phyloP scores from a whole-genome alignment of 2,888 invertebrate species.

The Dasypogon diadema region DNA sequence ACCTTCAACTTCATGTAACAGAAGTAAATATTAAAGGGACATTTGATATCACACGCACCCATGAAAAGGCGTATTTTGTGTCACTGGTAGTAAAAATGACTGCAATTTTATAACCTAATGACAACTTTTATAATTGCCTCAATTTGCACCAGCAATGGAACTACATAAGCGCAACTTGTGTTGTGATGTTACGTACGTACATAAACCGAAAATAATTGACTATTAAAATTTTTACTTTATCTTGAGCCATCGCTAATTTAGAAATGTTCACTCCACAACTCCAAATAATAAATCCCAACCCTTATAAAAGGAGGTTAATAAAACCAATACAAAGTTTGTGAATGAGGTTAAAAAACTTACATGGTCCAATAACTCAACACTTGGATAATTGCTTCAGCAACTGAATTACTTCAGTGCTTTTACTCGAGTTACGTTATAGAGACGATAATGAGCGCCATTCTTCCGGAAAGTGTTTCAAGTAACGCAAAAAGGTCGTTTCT shows the following conservation, averaged over 20 bases:
- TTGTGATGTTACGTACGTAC: no score
- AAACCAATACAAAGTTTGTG: not conserved
- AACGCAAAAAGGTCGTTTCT: slow-evolving; percentile 9
- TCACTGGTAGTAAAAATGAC: not conserved
- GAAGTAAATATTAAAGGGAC: not conserved
- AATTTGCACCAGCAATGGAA: no score
- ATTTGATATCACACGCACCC: not conserved
- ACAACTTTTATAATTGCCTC: no score
- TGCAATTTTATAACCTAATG: no score
- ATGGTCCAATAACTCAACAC: slow-evolving; percentile 35
- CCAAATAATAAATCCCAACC: not conserved
- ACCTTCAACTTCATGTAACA: slow-evolving; percentile 36
- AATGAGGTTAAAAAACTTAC: slow-evolving; percentile 46
- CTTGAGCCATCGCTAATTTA: no score
- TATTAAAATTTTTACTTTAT: no score
- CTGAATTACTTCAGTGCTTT: slow-evolving; percentile 39
- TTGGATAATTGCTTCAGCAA: slow-evolving; percentile 31
- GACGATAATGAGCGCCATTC: slow-evolving; percentile 27
- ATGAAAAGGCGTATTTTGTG: not conserved
- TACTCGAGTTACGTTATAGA: slow-evolving; percentile 36
- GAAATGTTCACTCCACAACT: not conserved
- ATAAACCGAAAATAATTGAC: no score
- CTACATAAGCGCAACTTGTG: no score
- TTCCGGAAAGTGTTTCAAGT: slow-evolving; percentile 30
- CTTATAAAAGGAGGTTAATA: slow-evolving; percentile 10